A percentile compares a stretch with the other conserved stretches of the same genome.
phyloP scores from a whole-genome alignment of 2,797 vertebrate genomes.

The Sebastes ruberrimus region DNA sequence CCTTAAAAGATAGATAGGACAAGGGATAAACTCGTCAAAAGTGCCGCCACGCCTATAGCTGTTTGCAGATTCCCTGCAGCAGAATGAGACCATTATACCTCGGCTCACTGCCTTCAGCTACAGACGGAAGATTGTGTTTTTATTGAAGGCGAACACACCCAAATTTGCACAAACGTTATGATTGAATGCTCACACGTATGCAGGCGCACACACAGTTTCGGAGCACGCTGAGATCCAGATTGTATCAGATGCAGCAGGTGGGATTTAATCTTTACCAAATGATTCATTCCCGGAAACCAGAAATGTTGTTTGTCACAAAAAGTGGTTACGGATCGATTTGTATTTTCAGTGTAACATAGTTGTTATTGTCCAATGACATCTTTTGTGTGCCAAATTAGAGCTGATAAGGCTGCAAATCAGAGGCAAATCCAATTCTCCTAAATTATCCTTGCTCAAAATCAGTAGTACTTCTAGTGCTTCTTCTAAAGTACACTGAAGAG shows the following conservation, averaged over 20 bases:
- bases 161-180: not conserved
- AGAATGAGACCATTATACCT: not conserved
- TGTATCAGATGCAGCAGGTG: not conserved
- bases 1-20: not conserved
- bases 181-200: not conserved
- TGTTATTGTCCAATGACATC: not conserved
- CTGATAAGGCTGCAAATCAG: not conserved
- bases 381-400: not conserved
- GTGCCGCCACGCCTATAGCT: not conserved
- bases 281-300: not conserved
- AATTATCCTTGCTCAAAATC: not conserved
- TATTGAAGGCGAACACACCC: constrained; percentile 14
- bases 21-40: not conserved
- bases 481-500: not conserved
- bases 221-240: not conserved
- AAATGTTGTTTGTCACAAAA: not conserved
- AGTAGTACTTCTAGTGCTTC: not conserved
- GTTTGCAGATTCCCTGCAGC: not conserved
- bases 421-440: not conserved
- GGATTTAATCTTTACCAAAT: not conserved
- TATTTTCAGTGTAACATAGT: not conserved
- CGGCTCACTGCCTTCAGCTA: not conserved
- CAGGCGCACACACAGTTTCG: not conserved
- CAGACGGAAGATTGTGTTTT: not conserved
- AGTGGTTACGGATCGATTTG: not conserved